Percentiles rank a stretch among this genome's conserved stretches.
Evolutionary conservation across 2,888 invertebrate species (phyloP).

Genomic region (Endotricha flammealis): DNA sequence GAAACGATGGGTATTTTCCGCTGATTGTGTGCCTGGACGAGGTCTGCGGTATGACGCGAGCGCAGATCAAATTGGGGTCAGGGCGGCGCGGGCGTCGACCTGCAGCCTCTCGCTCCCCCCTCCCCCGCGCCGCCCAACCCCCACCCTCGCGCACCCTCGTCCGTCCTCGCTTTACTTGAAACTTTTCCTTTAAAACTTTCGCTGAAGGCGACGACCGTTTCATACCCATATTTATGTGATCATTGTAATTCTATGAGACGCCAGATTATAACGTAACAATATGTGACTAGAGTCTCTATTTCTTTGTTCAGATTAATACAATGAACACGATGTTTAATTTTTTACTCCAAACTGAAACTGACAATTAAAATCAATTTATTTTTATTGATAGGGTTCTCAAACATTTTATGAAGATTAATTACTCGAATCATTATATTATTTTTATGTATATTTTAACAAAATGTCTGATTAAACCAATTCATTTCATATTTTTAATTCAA

Average conservation of each 20-base stretch:
- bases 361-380: too few species aligned
- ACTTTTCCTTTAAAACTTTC: conserved; percentile 35
- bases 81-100: conserved; percentile 76
- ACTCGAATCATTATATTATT: too few species aligned
- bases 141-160: conserved; percentile 30
- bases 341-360: too few species aligned
- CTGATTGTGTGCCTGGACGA: conserved; percentile 64
- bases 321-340: conserved; percentile 7
- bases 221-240: conserved; percentile 23
- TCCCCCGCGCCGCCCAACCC: conserved; percentile 22
- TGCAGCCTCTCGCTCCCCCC: conserved; percentile 49
- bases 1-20: conserved; percentile 70
- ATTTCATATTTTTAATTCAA: too few species aligned
- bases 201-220: conserved; percentile 29
- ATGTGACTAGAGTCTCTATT: conserved; percentile 19
- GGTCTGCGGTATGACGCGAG: conserved; percentile 76
- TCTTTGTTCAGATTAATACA: conserved; percentile 15
- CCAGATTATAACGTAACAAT: conserved; percentile 18
- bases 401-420: too few species aligned
- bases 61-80: conserved; percentile 71
- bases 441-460: too few species aligned
- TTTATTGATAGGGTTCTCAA: too few species aligned
- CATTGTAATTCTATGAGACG: conserved; percentile 23
- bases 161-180: conserved; percentile 20
- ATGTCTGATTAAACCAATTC: too few species aligned